These are phyloP conservation scores for Agrotis puta DNA, from an alignment of 2,888 invertebrate genomes.

Conservation along the genomic window DNA sequence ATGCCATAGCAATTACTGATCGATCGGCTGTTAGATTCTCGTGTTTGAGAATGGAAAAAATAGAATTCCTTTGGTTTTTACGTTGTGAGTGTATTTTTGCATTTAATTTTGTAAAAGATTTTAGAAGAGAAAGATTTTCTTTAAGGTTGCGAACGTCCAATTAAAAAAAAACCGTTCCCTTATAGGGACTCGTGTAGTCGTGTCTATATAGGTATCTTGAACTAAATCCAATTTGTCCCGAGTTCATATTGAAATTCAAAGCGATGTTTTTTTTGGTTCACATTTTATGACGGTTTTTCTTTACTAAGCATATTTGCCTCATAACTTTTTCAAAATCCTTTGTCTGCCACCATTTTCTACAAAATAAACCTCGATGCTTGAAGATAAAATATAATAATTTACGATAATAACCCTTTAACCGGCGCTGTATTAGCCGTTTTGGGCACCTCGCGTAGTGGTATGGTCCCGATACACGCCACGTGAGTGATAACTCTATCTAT, in stretches of 20 bases:
- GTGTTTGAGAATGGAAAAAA: slow-evolving; percentile 55
- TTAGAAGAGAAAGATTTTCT: background rate
- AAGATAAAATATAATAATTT: slow-evolving; percentile 80
- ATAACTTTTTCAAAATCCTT: slow-evolving; percentile 18
- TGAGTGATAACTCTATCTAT: slow-evolving; percentile 71
- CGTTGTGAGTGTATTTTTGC: slow-evolving; percentile 13
- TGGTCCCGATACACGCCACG: slow-evolving; percentile 79
- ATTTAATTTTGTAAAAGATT: background rate
- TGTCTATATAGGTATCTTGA: too few species aligned
- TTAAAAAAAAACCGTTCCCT: too few species aligned
- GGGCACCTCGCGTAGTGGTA: slow-evolving; percentile 71
- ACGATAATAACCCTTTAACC: slow-evolving; percentile 81
- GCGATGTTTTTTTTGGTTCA: too few species aligned
- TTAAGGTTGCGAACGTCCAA: too few species aligned
- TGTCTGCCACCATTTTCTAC: slow-evolving; percentile 41
- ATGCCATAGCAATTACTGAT: slow-evolving; percentile 77
- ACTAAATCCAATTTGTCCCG: too few species aligned
- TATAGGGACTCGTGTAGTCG: too few species aligned
- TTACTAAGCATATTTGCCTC: background rate
- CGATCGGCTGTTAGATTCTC: slow-evolving; percentile 70
- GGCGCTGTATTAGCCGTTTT: slow-evolving; percentile 73
- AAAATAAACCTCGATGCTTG: slow-evolving; percentile 63
- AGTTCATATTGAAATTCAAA: too few species aligned
- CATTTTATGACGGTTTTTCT: too few species aligned
- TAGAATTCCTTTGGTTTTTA: slow-evolving; percentile 34